Conservation (phyloP, 2,888 invertebrate species). For the Chalcis sispes region DNA sequence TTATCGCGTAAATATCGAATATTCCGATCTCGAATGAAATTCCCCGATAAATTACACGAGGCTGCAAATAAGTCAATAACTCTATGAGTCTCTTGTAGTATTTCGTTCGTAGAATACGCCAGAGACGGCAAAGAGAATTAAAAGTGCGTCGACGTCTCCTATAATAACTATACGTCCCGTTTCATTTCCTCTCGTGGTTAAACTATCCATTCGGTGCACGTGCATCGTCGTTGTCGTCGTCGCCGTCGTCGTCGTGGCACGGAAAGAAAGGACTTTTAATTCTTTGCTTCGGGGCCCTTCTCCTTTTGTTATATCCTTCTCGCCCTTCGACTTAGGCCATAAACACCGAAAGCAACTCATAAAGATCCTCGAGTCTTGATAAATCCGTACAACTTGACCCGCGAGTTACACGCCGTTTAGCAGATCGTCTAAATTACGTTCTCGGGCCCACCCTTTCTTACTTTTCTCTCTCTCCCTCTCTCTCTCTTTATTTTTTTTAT, state of each 20-base stretch:
- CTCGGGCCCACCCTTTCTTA: neutral
- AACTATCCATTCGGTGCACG: slow-evolving; percentile 29
- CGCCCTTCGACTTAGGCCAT: too few species aligned
- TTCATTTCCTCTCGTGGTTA: slow-evolving; percentile 18
- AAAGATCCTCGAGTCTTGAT: slow-evolving; percentile 66
- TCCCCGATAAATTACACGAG: too few species aligned
- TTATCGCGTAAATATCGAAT: too few species aligned
- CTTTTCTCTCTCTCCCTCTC: neutral
- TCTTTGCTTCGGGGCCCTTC: neutral
- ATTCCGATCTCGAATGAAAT: too few species aligned
- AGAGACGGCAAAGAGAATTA: slow-evolving; percentile 21
- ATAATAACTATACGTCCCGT: slow-evolving; percentile 38
- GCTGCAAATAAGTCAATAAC: too few species aligned
- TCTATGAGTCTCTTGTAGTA: too few species aligned
- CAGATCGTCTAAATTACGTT: slow-evolving; percentile 63
- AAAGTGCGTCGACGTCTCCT: slow-evolving; percentile 29
- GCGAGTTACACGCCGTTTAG: slow-evolving; percentile 65
- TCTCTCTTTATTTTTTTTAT: slow-evolving; percentile 1
- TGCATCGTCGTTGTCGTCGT: too few species aligned
- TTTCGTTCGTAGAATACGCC: slow-evolving; percentile 28
- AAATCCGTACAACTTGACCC: slow-evolving; percentile 66
- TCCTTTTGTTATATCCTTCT: neutral
- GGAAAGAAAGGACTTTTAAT: slow-evolving; percentile 45
- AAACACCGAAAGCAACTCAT: slow-evolving; percentile 57
- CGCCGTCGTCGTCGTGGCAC: too few species aligned